A percentile compares a stretch with the other conserved stretches of the same genome.
Evolutionary conservation across 2,797 vertebrate species (phyloP).

Genomic region (Scyliorhinus canicula): DNA sequence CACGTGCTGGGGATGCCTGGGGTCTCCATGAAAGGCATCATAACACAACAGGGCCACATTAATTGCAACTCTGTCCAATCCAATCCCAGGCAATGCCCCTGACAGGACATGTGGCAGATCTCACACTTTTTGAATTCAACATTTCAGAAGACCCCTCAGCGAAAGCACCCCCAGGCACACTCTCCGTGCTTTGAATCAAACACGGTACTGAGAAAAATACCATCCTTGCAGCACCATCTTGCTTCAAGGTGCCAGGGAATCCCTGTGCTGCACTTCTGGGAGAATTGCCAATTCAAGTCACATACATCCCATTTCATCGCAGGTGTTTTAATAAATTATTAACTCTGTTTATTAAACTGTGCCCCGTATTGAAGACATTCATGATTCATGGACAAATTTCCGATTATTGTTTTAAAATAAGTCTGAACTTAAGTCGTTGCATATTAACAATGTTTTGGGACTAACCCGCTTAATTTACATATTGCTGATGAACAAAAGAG

Average conservation of each 20-base stretch:
- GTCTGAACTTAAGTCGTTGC: neutral
- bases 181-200: neutral
- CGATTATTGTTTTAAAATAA: neutral
- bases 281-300: slow-evolving; percentile 24
- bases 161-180: neutral
- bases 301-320: neutral
- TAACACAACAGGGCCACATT: neutral
- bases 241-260: neutral
- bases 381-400: neutral
- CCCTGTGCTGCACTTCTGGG: neutral
- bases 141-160: neutral
- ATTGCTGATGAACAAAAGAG: neutral
- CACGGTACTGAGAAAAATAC: neutral
- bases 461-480: neutral
- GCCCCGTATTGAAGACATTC: neutral
- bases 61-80: neutral
- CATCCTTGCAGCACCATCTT: neutral
- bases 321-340: slow-evolving; percentile 17
- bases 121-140: neutral
- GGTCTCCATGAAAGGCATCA: neutral
- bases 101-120: neutral
- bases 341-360: neutral
- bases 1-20: neutral
- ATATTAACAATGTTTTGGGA: neutral
- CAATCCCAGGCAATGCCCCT: neutral